Evolutionary conservation across 2,113 vertebrate genomes (phyloP), one percentile per base, ranked within the genome.

Genomic region (Anarrhichthys ocellatus): DNA sequence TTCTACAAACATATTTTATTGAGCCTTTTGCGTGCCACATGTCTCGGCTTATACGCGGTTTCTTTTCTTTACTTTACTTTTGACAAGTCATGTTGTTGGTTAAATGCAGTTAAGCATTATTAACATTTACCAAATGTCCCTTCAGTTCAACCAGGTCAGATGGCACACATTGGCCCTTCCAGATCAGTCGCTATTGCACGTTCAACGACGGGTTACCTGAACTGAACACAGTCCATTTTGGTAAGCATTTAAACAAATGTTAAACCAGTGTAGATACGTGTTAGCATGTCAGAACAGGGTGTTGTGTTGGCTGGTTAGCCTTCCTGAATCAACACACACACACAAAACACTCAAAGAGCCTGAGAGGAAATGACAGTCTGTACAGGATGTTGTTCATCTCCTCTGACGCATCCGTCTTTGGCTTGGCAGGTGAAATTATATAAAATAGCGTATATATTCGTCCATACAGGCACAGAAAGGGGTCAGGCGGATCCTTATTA

Each of bases 321-420:
- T 67, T 82, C 79, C 74, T 76, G 42, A 70, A 20, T 73, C 48
- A 83, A 67, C 83, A 77, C 71, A 73, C 54, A 34, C 32, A 34
- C 32, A 34, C 34, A 34, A 68, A 64, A 65, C 58, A 78, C 79
- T 29, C 32, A 65, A 56, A 86, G 70, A 83, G 84, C 61, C 81
- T 59, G 42, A 74, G 65, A 88, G 92, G 91, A 92, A 92, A 87
- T 91, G 67, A 90, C 64, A 80, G 84, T 92, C 89, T 89, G 88
- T 78, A 89, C 90, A 92, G 92, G 90, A 91, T 89, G 82, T 70
- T 80, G 32, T 32, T 52, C 63, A 76, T 81, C n/a, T 78, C 62
- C 75, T 70, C 59, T n/a, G 22, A 75, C n/a, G 44, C 67, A 69
- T 56, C 70, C 82, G 75, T 59, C 68, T 78, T 70, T 62, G 36